These are phyloP conservation scores for Tachina fera DNA, from an alignment of 2,888 invertebrate species.

Conservation along the genomic window DNA sequence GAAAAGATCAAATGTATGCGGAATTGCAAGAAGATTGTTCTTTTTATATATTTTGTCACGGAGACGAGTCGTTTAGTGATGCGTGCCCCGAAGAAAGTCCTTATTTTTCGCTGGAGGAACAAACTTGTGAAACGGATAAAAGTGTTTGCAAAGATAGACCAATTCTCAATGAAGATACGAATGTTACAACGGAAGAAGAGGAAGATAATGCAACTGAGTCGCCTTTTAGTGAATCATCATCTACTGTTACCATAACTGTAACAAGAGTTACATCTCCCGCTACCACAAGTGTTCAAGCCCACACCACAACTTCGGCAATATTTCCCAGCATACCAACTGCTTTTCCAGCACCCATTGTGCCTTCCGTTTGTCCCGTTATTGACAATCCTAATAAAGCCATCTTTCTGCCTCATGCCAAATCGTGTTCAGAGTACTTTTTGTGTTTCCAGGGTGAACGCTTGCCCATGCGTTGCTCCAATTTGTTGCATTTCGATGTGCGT, in stretches of 20 bases:
- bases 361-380: conserved; percentile 73
- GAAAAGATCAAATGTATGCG: conserved; percentile 73
- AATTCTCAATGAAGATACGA: conserved; percentile 13
- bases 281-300: not conserved
- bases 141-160: conserved; percentile 69
- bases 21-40: conserved; percentile 76
- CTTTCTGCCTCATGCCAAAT: conserved; percentile 75
- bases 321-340: not conserved
- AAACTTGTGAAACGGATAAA: conserved; percentile 60
- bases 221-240: conserved; percentile 34
- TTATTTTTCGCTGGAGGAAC: conserved; percentile 58
- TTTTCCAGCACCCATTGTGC: not conserved
- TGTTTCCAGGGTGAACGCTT: conserved; percentile 77
- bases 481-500: conserved; percentile 77
- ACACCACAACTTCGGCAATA: not conserved
- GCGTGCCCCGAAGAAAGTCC: conserved; percentile 70
- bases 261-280: not conserved
- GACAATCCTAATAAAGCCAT: conserved; percentile 76
- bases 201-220: conserved; percentile 33
- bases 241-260: not conserved
- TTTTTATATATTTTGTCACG: conserved; percentile 77
- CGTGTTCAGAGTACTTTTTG: conserved; percentile 79
- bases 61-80: conserved; percentile 74
- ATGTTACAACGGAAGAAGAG: not conserved
- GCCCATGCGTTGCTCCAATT: conserved; percentile 77